Evolutionary conservation across 2,888 invertebrate genomes (phyloP).

Genomic region (Leptopterna dolabrata): DNA sequence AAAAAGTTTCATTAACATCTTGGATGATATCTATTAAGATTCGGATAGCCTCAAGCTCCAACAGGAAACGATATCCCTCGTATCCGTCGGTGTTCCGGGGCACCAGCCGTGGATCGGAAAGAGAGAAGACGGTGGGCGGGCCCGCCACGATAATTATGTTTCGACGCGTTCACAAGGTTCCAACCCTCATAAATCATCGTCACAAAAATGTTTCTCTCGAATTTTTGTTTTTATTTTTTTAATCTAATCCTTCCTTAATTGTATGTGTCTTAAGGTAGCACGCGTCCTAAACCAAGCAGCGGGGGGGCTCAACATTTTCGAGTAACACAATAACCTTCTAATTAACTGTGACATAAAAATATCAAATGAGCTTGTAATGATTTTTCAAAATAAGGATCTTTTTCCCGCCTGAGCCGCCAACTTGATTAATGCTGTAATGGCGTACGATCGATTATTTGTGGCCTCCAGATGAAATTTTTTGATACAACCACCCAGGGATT

Average conservation of each 20-base stretch:
- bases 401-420: conserved; percentile 1
- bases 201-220: conserved; percentile 7
- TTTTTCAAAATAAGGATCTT: conserved; percentile 25
- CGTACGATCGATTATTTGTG: neutral
- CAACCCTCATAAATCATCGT: conserved; percentile 21
- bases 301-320: neutral
- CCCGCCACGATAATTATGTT: conserved; percentile 19
- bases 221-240: neutral
- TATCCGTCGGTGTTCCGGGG: neutral
- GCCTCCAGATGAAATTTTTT: neutral
- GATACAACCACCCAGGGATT: neutral
- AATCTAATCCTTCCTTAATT: conserved; percentile 9
- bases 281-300: conserved; percentile 25
- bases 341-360: conserved; percentile 40
- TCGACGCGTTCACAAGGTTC: conserved; percentile 16
- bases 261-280: conserved; percentile 31
- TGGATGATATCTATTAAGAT: neutral
- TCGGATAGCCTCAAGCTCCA: neutral
- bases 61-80: neutral
- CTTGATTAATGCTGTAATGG: conserved; percentile 11
- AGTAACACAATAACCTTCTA: conserved; percentile 32
- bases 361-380: conserved; percentile 37
- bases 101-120: neutral
- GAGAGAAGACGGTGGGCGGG: conserved; percentile 11
- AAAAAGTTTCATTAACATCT: neutral